Conservation (phyloP, 2,888 invertebrate species). For the Monopis laevigella region DNA sequence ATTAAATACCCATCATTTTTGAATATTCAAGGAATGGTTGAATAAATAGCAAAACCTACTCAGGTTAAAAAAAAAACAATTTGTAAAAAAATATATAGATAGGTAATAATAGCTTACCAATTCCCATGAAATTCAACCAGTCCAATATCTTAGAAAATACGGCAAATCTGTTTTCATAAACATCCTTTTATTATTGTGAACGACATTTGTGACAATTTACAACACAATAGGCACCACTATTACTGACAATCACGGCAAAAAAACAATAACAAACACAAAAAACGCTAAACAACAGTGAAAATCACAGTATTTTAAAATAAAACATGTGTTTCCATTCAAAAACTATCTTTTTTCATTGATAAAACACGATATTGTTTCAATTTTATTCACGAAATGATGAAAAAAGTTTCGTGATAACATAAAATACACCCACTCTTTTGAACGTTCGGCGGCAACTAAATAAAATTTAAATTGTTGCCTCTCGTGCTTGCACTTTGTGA, state of each 20-base stretch:
- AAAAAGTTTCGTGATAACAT: neutral
- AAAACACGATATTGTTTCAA: neutral
- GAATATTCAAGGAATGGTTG: too few species aligned
- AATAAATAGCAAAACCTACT: too few species aligned
- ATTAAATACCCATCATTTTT: too few species aligned
- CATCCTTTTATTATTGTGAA: conserved; percentile 49
- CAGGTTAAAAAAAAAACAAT: neutral
- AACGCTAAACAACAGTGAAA: neutral
- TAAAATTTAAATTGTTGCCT: too few species aligned
- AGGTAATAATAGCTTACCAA: too few species aligned
- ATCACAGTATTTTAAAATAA: neutral
- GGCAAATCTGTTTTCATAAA: conserved; percentile 30
- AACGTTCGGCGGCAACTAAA: neutral
- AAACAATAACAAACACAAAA: conserved; percentile 1
- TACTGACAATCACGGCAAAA: neutral
- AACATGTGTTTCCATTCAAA: too few species aligned
- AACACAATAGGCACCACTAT: conserved; percentile 39
- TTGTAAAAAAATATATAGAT: conserved; percentile 3
- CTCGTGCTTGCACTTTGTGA: too few species aligned
- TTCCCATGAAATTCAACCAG: conserved; percentile 50
- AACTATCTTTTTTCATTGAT: neutral
- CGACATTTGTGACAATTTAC: conserved; percentile 40
- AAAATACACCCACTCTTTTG: neutral
- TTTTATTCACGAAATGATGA: neutral
- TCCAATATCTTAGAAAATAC: conserved; percentile 32